Evolutionary conservation across 2,888 invertebrate species (phyloP).

Genomic region (Pimpla rufipes): DNA sequence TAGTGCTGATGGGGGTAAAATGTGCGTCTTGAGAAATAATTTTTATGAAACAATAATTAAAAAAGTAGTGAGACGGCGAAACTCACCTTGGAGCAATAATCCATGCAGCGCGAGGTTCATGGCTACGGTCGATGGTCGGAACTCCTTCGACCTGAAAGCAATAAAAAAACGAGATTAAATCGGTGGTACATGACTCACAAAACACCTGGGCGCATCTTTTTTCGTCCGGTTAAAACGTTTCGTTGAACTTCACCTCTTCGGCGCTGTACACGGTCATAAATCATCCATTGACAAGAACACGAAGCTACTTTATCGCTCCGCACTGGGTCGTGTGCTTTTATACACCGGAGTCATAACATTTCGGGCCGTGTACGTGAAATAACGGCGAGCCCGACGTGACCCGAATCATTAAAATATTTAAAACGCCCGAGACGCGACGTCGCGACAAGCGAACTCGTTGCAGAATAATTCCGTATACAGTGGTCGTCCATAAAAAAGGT

Average conservation of each 20-base stretch:
- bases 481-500: slow-evolving; percentile 33
- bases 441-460: slow-evolving; percentile 36
- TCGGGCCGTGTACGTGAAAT: slow-evolving; percentile 56
- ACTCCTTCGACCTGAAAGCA: slow-evolving; percentile 79
- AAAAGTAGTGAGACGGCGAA: background rate
- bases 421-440: slow-evolving; percentile 4
- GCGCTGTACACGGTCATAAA: slow-evolving; percentile 22
- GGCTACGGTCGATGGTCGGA: slow-evolving; percentile 80
- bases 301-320: background rate
- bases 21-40: no score
- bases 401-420: slow-evolving; percentile 39
- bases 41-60: background rate
- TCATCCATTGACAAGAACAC: slow-evolving; percentile 18
- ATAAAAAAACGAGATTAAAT: slow-evolving; percentile 28
- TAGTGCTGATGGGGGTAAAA: no score
- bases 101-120: slow-evolving; percentile 85
- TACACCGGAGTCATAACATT: slow-evolving; percentile 34
- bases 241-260: slow-evolving; percentile 24
- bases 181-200: background rate
- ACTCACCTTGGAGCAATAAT: slow-evolving; percentile 84
- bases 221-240: background rate
- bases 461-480: slow-evolving; percentile 17
- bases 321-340: background rate
- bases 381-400: slow-evolving; percentile 58
- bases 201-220: background rate